These are phyloP conservation scores for Pollachius pollachius DNA, from an alignment of 2,113 vertebrate species.

Conservation along the genomic window DNA sequence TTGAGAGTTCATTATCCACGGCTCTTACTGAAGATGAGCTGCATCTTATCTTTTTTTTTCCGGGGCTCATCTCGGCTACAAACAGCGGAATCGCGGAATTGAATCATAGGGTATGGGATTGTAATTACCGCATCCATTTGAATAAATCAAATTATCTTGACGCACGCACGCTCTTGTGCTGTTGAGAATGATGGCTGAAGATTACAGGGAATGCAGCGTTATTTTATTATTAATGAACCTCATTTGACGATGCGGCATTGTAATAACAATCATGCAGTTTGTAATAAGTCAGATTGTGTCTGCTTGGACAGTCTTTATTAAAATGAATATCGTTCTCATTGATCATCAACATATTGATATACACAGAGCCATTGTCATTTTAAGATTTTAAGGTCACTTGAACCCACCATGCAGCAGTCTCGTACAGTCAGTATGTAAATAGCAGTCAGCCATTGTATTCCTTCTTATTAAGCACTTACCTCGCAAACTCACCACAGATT, in stretches of 20 bases:
- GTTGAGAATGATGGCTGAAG: no score
- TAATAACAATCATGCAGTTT: no score
- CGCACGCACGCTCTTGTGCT: not conserved
- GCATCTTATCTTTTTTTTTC: constrained; percentile 38
- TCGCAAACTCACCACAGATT: constrained; percentile 20
- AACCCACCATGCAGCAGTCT: not conserved
- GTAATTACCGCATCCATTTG: constrained; percentile 11
- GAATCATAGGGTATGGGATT: constrained; percentile 41
- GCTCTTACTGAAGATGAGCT: constrained; percentile 47
- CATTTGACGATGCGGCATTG: no score
- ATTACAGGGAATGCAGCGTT: no score
- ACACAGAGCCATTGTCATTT: constrained; percentile 11
- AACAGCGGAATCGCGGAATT: constrained; percentile 9
- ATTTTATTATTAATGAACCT: no score
- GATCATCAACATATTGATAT: no score
- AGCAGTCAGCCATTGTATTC: constrained; percentile 38
- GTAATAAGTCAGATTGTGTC: no score
- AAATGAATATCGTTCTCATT: no score
- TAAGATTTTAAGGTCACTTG: not conserved
- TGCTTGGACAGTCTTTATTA: no score
- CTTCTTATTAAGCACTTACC: constrained; percentile 54
- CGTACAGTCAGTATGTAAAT: constrained; percentile 32
- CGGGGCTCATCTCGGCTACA: constrained; percentile 20
- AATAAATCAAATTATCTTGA: constrained; percentile 2
- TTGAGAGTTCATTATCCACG: constrained; percentile 42